Percentiles rank a stretch among this genome's conserved stretches.
Evolutionary conservation across 2,113 vertebrate genomes (phyloP).

Genomic region (Scopus umbretta): DNA sequence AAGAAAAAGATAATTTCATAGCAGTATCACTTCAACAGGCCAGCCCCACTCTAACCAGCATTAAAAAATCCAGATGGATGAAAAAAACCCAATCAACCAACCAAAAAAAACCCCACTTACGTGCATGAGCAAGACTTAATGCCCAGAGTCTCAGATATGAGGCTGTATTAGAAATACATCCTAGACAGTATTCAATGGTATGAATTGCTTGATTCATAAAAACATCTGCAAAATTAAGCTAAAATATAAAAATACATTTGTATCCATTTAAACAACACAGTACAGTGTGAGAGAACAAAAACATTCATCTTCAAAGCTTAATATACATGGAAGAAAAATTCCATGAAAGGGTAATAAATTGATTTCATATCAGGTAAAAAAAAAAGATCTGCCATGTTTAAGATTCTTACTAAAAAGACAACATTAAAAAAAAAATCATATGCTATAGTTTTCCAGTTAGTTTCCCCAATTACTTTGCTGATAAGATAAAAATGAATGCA

Average conservation of each 20-base stretch:
- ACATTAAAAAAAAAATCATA: not conserved
- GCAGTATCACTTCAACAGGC: not conserved
- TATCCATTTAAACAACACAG: not conserved
- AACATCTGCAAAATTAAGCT: conserved; percentile 88
- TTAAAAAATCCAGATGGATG: not conserved
- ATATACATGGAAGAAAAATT: not conserved
- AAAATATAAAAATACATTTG: not conserved
- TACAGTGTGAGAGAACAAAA: not conserved
- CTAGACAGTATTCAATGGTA: conserved; percentile 94
- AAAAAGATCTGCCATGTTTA: not conserved
- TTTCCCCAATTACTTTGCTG: not conserved
- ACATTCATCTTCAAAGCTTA: not conserved
- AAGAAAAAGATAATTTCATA: not conserved
- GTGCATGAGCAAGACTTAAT: conserved; percentile 93
- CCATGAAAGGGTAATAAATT: not conserved
- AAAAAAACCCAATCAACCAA: not conserved
- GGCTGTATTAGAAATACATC: conserved; percentile 95
- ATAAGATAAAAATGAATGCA: not conserved
- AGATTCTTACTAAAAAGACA: not conserved
- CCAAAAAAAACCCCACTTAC: conserved; percentile 73
- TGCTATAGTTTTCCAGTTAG: not conserved
- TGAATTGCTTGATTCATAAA: conserved; percentile 92
- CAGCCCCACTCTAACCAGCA: not conserved
- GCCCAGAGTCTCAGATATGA: conserved; percentile 97
- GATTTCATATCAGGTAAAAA: not conserved